Conservation (phyloP, 2,113 vertebrate species). For the Neofelis nebulosa region DNA sequence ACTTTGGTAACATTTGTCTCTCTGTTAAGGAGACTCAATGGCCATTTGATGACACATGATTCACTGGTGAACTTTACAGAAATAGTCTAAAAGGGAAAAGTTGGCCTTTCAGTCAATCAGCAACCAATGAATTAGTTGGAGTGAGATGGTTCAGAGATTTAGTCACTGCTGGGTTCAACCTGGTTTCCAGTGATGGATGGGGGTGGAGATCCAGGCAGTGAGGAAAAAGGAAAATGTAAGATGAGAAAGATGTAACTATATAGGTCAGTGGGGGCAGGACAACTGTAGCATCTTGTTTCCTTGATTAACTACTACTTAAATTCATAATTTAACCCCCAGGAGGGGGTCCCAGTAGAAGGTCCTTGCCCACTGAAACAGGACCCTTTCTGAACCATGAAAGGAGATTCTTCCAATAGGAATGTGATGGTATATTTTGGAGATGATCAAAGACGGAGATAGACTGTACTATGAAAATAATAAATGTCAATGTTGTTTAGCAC, state of each 20-base stretch:
- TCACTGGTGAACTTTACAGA: slow-evolving; percentile 7
- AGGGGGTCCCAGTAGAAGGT: neutral
- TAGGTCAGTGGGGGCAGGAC: neutral
- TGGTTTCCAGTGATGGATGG: neutral
- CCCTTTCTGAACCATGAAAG: neutral
- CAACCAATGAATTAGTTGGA: neutral
- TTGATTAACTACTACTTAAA: neutral
- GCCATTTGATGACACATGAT: neutral
- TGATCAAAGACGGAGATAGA: neutral
- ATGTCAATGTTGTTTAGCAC: neutral
- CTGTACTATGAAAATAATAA: neutral
- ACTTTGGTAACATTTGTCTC: neutral
- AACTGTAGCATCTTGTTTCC: neutral
- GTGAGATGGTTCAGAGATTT: neutral
- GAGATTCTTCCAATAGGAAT: neutral
- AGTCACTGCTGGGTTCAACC: neutral
- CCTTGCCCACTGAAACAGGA: neutral
- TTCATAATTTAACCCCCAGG: neutral
- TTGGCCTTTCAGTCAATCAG: neutral
- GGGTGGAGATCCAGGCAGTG: neutral
- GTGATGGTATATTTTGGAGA: neutral
- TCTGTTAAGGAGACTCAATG: neutral
- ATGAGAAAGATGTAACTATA: neutral
- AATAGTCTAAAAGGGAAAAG: neutral
- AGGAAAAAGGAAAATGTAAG: neutral